These are phyloP conservation scores for Ochropleura plecta DNA, from an alignment of 2,888 invertebrate genomes.

Conservation along the genomic window DNA sequence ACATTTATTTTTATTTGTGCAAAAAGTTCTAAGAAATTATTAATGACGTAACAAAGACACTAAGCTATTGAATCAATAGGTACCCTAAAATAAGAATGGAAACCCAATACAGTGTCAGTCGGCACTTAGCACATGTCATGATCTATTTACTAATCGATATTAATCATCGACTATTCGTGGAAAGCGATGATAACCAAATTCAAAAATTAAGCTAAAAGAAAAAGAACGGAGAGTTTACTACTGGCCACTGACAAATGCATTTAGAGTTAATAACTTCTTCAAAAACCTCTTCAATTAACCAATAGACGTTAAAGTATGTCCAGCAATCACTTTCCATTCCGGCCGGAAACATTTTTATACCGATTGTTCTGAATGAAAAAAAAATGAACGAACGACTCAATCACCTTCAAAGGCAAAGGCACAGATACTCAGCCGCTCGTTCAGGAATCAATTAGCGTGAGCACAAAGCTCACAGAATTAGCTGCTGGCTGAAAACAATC, in stretches of 20 bases:
- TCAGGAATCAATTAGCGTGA: slow-evolving; percentile 86
- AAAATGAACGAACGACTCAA: slow-evolving; percentile 74
- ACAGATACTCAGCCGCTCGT: slow-evolving; percentile 75
- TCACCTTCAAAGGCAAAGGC: slow-evolving; percentile 75
- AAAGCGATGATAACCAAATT: slow-evolving; percentile 5
- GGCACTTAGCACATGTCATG: slow-evolving; percentile 13
- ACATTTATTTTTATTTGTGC: not conserved
- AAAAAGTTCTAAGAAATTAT: not conserved
- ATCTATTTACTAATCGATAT: slow-evolving; percentile 20
- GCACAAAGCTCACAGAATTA: slow-evolving; percentile 83
- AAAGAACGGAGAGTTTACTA: not conserved
- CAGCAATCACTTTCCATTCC: slow-evolving; percentile 20
- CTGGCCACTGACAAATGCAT: not conserved
- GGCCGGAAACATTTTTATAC: slow-evolving; percentile 50
- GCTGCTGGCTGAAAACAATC: slow-evolving; percentile 75
- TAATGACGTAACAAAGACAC: not conserved
- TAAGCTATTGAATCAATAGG: slow-evolving; percentile 1
- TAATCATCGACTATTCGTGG: slow-evolving; percentile 39
- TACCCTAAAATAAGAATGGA: slow-evolving; percentile 1
- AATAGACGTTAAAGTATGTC: slow-evolving; percentile 48
- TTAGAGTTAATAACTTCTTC: slow-evolving; percentile 30
- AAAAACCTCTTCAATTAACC: slow-evolving; percentile 17
- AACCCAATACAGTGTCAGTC: slow-evolving; percentile 9
- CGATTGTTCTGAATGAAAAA: slow-evolving; percentile 28
- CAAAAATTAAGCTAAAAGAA: not conserved